Evolutionary conservation across 2,113 vertebrate genomes (phyloP).

Genomic region (Phocoena sinus): DNA sequence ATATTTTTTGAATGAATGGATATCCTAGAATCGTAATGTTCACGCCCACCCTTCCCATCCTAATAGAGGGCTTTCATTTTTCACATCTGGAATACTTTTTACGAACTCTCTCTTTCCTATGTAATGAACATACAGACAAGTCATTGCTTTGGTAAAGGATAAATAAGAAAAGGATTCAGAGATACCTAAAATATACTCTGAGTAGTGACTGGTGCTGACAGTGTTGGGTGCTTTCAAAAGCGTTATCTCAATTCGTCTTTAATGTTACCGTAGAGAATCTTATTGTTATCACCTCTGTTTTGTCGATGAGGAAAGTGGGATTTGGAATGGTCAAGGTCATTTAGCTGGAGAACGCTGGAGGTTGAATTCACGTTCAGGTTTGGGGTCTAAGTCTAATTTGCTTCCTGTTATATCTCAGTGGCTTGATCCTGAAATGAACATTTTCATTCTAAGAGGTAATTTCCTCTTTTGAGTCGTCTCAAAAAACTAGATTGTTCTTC

Average conservation of each 20-base stretch:
- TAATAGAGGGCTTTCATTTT: background rate
- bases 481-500: background rate
- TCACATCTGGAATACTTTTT: background rate
- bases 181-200: background rate
- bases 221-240: background rate
- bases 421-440: background rate
- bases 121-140: background rate
- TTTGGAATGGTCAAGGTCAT: background rate
- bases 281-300: background rate
- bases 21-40: background rate
- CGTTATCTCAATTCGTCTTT: background rate
- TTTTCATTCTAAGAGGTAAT: background rate
- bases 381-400: background rate
- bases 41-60: background rate
- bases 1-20: background rate
- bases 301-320: background rate
- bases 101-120: background rate
- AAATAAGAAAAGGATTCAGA: background rate
- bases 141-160: background rate
- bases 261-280: background rate
- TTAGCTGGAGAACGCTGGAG: background rate
- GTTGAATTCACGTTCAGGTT: background rate
- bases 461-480: background rate
- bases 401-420: background rate
- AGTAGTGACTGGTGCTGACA: background rate